phyloP scores from a whole-genome alignment of 2,888 invertebrate species.

The Lordiphosa andalusiaca region DNA sequence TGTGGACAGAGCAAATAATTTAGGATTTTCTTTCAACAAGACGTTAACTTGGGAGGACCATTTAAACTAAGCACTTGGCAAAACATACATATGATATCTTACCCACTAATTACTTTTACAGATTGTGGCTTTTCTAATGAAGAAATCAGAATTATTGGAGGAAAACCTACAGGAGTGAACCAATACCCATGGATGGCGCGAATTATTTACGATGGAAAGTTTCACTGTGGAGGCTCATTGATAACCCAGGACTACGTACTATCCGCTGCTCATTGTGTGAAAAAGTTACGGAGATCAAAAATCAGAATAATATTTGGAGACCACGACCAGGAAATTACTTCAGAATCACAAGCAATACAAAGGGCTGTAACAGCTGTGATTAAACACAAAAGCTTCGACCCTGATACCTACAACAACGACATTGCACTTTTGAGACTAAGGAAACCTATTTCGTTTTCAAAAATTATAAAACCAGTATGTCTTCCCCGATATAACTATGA shows the following conservation, averaged over 20 bases:
- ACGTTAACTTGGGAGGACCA: too few species aligned
- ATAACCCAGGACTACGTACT: slow-evolving; percentile 91
- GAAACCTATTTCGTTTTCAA: slow-evolving; percentile 88
- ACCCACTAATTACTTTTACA: slow-evolving; percentile 79
- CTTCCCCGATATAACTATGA: slow-evolving; percentile 83
- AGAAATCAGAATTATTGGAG: slow-evolving; percentile 93
- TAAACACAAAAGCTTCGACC: slow-evolving; percentile 90
- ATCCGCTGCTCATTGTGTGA: slow-evolving; percentile 92
- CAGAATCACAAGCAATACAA: slow-evolving; percentile 90
- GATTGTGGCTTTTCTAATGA: slow-evolving; percentile 92
- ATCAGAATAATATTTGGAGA: slow-evolving; percentile 91
- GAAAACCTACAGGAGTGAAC: slow-evolving; percentile 89
- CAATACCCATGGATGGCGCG: slow-evolving; percentile 94
- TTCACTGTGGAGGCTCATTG: slow-evolving; percentile 92
- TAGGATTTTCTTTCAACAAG: too few species aligned
- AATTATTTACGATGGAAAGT: slow-evolving; percentile 92
- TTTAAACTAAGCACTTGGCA: too few species aligned
- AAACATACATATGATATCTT: too few species aligned
- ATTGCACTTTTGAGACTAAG: slow-evolving; percentile 89
- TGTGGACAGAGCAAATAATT: too few species aligned
- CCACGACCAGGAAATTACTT: slow-evolving; percentile 90
- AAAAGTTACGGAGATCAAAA: slow-evolving; percentile 88
- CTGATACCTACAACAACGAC: slow-evolving; percentile 92
- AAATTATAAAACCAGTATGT: slow-evolving; percentile 85
- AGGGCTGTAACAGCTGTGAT: slow-evolving; percentile 89